Base-by-base conservation (phyloP, 1,140 invertebrate species). In the Lethrus apterus region DNA sequence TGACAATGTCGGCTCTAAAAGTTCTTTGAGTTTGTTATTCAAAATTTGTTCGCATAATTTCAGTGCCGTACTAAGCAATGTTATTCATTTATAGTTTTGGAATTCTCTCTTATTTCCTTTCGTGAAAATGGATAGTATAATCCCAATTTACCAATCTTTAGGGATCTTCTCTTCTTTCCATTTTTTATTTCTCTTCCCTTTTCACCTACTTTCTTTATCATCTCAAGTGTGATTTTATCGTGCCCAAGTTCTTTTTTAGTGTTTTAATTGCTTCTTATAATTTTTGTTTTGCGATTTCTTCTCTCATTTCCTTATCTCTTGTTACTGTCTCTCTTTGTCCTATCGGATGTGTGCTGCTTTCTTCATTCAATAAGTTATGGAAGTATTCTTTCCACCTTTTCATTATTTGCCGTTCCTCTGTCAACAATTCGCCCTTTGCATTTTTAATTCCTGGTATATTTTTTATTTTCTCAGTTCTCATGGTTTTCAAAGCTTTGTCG, bases 361-460 rank as follows among this genome's bases (percentile, higher is more conserved):
- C 32, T 33, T 15, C 32, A 33, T 33, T 33, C 32, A 33, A 15
- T 33, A 33, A 33, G 7, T n/a, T n/a, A 33, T 13, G 17, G 32
- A 33, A 33, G 17, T 33, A 33, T 33, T 33, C 32, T 33, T 2
- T 33, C 32, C 32, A 33, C 32, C 32, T 13, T 33, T 33, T 15
- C 13, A 13, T 33, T 33, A 33, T 33, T 33, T 33, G 32, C 17
- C 17, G 32, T 13, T n/a, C 17, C 8, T 2, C 8, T 33, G 32
- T 33, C 32, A 33, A n/a, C 24, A 26, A n/a, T 26, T 26, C 24
- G n/a, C 24, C 24, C 5, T 33, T 33, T 33, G 10, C 32, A 7
- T 33, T 33, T 15, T 33, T 33, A 2, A 33, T 33, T 13, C n/a
- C 32, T 33, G 17, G 13, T 33, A 15, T 33, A 33, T 33, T 33